Evolutionary conservation across 2,888 invertebrate genomes (phyloP).

Genomic region (Scrobipalpa atriplicella): DNA sequence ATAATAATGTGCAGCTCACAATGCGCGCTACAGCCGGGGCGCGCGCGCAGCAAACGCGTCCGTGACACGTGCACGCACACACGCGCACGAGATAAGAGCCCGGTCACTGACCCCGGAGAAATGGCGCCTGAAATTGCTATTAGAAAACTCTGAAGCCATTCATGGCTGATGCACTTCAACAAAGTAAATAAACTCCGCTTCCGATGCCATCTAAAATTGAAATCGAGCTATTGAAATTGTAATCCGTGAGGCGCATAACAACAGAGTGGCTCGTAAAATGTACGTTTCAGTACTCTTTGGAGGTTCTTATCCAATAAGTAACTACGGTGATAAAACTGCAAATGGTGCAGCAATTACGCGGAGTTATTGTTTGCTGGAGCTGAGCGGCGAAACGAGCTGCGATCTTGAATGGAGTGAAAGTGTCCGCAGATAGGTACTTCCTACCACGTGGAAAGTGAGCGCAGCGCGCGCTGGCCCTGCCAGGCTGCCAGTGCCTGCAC

Average conservation of each 20-base stretch:
- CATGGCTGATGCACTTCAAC: constrained; percentile 19
- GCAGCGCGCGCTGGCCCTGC: constrained; percentile 52
- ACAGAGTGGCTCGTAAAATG: neutral
- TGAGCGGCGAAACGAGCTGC: constrained; percentile 61
- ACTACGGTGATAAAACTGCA: constrained; percentile 42
- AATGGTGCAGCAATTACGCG: constrained; percentile 35
- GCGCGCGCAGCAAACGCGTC: constrained; percentile 49
- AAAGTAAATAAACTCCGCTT: constrained; percentile 1
- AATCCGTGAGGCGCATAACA: neutral
- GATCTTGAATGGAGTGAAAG: constrained; percentile 82
- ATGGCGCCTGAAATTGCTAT: constrained; percentile 72
- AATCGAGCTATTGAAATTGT: constrained; percentile 22
- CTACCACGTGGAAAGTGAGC: constrained; percentile 76
- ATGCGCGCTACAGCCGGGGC: constrained; percentile 48
- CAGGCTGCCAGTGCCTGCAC: constrained; percentile 22
- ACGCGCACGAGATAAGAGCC: constrained; percentile 65
- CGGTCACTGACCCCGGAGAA: constrained; percentile 72
- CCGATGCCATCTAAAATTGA: constrained; percentile 19
- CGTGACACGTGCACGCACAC: constrained; percentile 55
- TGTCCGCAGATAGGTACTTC: constrained; percentile 69
- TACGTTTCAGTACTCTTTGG: neutral
- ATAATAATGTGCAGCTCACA: constrained; percentile 64
- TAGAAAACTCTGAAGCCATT: constrained; percentile 46
- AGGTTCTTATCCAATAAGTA: constrained; percentile 36
- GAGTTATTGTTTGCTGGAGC: constrained; percentile 53